phyloP scores from a whole-genome alignment of 2,113 vertebrate genomes.

The Vidua macroura region DNA sequence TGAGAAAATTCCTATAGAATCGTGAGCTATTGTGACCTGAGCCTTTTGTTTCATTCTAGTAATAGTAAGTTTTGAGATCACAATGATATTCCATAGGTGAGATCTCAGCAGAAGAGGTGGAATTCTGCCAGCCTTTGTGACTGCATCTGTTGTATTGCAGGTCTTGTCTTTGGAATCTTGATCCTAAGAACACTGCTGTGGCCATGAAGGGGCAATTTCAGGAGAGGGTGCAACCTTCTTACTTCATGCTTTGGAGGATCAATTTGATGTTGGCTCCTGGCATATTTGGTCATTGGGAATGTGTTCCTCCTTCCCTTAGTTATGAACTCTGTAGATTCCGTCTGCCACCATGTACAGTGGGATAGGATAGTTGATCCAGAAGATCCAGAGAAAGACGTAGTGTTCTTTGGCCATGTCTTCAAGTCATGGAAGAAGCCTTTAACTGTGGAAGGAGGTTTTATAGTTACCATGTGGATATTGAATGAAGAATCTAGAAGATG shows the following conservation, averaged over 20 bases:
- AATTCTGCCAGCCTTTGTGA: background rate
- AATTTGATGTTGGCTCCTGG: background rate
- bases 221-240: background rate
- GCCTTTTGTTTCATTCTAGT: background rate
- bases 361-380: background rate
- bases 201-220: background rate
- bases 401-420: background rate
- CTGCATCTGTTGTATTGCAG: background rate
- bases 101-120: background rate
- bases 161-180: background rate
- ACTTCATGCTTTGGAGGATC: background rate
- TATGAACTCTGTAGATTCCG: background rate
- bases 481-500: background rate
- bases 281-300: background rate
- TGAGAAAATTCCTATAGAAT: background rate
- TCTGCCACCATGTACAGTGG: background rate
- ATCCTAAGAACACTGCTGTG: background rate
- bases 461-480: background rate
- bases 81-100: background rate
- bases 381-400: background rate
- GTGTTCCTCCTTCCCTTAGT: background rate
- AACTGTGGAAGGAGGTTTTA: background rate
- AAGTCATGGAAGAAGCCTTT: background rate
- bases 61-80: background rate
- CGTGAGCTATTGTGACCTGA: fast-evolving